phyloP scores from a whole-genome alignment of 2,113 vertebrate species.

The Dissostichus mawsoni region DNA sequence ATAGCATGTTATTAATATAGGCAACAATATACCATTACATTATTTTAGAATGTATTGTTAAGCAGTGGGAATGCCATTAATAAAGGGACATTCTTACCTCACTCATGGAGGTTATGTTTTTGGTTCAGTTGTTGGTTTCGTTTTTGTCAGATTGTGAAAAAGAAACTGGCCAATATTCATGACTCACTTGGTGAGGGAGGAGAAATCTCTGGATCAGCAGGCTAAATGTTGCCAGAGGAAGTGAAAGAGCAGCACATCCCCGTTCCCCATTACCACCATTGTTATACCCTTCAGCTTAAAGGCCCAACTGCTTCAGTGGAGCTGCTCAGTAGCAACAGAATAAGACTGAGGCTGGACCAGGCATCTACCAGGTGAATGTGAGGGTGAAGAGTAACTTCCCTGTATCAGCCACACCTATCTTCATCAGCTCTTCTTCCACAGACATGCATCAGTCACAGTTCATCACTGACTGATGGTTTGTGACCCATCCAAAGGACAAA shows the following conservation, averaged over 20 bases:
- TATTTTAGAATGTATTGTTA: neutral
- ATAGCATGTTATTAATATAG: neutral
- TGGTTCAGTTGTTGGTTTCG: neutral
- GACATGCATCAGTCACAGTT: constrained; percentile 73
- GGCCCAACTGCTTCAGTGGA: neutral
- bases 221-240: constrained; percentile 11
- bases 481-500: constrained; percentile 84
- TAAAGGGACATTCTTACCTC: neutral
- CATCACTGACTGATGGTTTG: constrained; percentile 80
- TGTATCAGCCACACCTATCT: constrained; percentile 61
- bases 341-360: neutral
- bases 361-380: neutral
- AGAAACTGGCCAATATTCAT: too few species aligned
- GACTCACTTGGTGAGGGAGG: too few species aligned
- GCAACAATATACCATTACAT: neutral
- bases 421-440: constrained; percentile 66
- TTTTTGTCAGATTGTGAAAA: too few species aligned
- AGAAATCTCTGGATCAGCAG: neutral
- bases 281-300: neutral
- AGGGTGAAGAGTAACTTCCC: neutral
- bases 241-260: constrained; percentile 12
- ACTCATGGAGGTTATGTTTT: neutral
- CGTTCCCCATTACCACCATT: neutral
- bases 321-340: neutral
- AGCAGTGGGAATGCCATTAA: neutral